Base-by-base conservation (phyloP, 1,140 invertebrate genomes). In the Drosophila pruinosa region DNA sequence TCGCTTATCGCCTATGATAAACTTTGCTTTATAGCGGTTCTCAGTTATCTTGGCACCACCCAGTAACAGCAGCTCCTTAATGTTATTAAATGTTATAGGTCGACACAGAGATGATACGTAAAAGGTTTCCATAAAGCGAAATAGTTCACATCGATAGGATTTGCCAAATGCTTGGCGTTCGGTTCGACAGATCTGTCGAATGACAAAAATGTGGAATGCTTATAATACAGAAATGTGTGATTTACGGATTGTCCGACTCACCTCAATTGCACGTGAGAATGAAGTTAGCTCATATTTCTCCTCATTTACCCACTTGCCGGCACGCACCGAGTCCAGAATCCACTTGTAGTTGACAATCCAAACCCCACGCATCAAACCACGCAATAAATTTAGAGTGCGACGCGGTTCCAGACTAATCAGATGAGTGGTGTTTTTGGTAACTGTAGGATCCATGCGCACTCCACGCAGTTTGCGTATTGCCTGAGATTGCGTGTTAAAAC, bases 321-420 rank as follows among this genome's bases (percentile, higher is more conserved):
- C 79, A 50, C 92, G 79, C 12, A 93, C 21, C 1, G 93, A 94
- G 24, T 91, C 86, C 41, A 90, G 64, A 1, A 93, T 34, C 93
- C 93, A 94, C 47, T 93, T 91, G 43, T 91, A 88, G 24, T 83
- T 91, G 2, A 94, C 54, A 56, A 94, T 92, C 93, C 93, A 94
- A 63, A 93, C 92, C 1, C 93, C 93, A 38, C 92, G 89, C 62
- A 92, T 91, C 2, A 94, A 76, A 2, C 92, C 93, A 65, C 92
- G 92, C 54, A 94, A 67, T 15, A 94, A 71, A 80, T 94, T 94
- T 7, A 94, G 64, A 0, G 93, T 94, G 26, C 93, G 90, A 22
- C 92, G 91, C 4, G 92, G 68, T 43, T 92, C 92, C 14, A 92
- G 90, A 59, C 91, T 91, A 2, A 94, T 90, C 50, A 94, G 72